phyloP scores from a whole-genome alignment of 2,888 invertebrate genomes.

The Cordylochernes scorpioides region DNA sequence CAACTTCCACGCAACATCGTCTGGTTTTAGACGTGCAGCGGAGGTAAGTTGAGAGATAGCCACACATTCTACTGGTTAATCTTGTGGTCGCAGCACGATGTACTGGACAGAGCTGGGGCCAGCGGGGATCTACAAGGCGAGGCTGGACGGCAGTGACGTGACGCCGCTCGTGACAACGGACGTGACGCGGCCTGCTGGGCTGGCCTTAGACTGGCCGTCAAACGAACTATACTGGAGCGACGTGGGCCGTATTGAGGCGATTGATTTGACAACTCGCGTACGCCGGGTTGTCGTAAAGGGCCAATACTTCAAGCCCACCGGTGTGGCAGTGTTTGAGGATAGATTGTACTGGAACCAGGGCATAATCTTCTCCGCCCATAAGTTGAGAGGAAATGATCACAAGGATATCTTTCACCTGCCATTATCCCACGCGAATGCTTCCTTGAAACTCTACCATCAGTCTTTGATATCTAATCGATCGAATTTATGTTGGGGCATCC shows the following conservation, averaged over 20 bases:
- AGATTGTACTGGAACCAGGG: slow-evolving; percentile 72
- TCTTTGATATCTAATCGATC: too few relatives aligned
- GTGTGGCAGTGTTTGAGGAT: slow-evolving; percentile 61
- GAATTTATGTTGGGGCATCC: too few relatives aligned
- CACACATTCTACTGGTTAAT: too few relatives aligned
- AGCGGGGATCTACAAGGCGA: slow-evolving; percentile 40
- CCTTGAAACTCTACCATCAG: too few relatives aligned
- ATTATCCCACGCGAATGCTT: too few relatives aligned
- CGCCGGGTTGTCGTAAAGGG: slow-evolving; percentile 28
- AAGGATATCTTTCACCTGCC: too few relatives aligned
- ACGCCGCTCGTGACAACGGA: slow-evolving; percentile 34
- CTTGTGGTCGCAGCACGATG: slow-evolving; percentile 40
- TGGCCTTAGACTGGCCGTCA: slow-evolving; percentile 51
- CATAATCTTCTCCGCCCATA: slow-evolving; percentile 42
- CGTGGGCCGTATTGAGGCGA: slow-evolving; percentile 38
- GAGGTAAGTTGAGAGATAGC: too few relatives aligned
- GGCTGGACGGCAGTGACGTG: slow-evolving; percentile 53
- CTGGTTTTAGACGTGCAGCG: too few relatives aligned
- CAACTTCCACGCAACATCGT: too few relatives aligned
- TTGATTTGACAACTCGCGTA: slow-evolving; percentile 38
- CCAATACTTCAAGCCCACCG: slow-evolving; percentile 49
- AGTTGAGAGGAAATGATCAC: too few relatives aligned
- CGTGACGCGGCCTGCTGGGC: slow-evolving; percentile 52
- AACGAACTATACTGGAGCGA: slow-evolving; percentile 69
- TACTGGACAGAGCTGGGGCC: slow-evolving; percentile 82